Evolutionary conservation across 2,888 invertebrate genomes (phyloP).

Genomic region (Dastarcus helophoroides): DNA sequence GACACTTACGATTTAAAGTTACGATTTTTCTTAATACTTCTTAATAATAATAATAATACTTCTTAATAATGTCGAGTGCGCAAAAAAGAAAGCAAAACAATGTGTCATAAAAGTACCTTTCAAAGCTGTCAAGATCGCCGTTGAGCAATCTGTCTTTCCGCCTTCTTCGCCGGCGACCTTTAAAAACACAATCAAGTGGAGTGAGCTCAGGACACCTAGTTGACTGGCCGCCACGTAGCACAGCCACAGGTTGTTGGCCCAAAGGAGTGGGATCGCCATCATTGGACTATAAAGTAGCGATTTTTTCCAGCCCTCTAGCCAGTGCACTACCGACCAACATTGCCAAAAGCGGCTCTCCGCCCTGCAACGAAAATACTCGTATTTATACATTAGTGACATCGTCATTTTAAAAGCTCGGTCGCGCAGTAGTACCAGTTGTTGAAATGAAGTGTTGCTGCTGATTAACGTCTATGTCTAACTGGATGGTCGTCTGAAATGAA

Average conservation of each 20-base stretch:
- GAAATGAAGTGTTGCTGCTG: no score
- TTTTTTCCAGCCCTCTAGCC: constrained; percentile 34
- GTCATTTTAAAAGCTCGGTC: no score
- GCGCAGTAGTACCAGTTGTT: no score
- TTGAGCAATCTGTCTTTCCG: constrained; percentile 29
- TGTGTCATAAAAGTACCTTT: constrained; percentile 33
- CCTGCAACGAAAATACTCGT: constrained; percentile 22
- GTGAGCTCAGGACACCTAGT: constrained; percentile 36
- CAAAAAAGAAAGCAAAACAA: no score
- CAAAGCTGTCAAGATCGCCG: constrained; percentile 33
- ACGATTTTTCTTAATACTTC: no score
- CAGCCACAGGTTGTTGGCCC: constrained; percentile 40
- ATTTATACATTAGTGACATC: no score
- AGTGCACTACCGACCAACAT: constrained; percentile 29
- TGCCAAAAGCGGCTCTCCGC: constrained; percentile 29
- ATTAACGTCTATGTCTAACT: no score
- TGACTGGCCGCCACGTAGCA: constrained; percentile 41
- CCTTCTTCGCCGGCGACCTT: constrained; percentile 24
- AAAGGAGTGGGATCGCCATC: constrained; percentile 30
- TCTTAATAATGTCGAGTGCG: no score
- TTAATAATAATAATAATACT: no score
- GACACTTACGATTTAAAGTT: no score
- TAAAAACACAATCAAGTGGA: constrained; percentile 34
- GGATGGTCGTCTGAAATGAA: no score
- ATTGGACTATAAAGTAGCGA: constrained; percentile 31